Conservation (phyloP, 2,797 vertebrate species). For the Eremophila alpestris region DNA sequence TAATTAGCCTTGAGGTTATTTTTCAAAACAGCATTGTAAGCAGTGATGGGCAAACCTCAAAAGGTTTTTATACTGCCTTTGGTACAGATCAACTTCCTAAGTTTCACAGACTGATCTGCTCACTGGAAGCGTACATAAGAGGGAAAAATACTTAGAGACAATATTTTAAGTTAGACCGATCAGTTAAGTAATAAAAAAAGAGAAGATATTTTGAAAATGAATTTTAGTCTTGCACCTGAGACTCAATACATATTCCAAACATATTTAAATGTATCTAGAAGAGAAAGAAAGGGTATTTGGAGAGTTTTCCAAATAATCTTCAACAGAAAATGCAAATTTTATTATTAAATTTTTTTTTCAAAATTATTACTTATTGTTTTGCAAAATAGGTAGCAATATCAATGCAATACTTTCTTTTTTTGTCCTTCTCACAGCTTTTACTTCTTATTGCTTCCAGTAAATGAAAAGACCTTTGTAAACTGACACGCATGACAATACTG, state of each 20-base stretch:
- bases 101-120: conserved; percentile 14
- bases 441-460: background rate
- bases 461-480: background rate
- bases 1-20: conserved; percentile 70
- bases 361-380: background rate
- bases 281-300: background rate
- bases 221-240: background rate
- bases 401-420: background rate
- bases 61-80: conserved; percentile 24
- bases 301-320: background rate
- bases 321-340: background rate
- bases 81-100: conserved; percentile 11
- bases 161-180: background rate
- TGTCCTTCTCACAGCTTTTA: background rate
- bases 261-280: background rate
- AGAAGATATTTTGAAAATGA: background rate
- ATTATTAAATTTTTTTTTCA: background rate
- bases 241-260: background rate
- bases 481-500: background rate
- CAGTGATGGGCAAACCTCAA: conserved; percentile 18
- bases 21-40: conserved; percentile 65
- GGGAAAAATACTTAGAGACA: background rate
- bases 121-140: background rate
- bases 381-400: background rate
- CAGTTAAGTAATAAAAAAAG: background rate